Conservation (phyloP, 2,797 vertebrate genomes). For the Smutsia gigantea region DNA sequence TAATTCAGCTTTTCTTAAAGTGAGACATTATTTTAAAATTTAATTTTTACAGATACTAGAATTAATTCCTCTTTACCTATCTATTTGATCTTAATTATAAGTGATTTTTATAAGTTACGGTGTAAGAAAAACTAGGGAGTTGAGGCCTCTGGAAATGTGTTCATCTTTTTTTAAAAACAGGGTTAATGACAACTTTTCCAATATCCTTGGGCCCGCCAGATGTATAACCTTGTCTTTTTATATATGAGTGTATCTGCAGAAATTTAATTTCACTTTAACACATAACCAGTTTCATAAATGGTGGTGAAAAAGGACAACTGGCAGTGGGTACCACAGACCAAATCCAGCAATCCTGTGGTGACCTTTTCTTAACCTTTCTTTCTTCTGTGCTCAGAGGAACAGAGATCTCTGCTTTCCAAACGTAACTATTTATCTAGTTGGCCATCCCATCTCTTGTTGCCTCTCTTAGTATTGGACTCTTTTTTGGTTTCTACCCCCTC, state of each 20-base stretch:
- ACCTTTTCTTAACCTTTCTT: neutral
- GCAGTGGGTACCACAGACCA: neutral
- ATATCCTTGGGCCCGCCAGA: neutral
- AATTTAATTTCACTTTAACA: neutral
- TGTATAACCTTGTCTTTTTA: neutral
- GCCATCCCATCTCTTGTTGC: neutral
- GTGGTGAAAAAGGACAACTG: neutral
- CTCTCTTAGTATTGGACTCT: neutral
- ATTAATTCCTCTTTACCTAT: neutral
- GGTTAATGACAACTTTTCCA: neutral
- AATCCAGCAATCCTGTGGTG: neutral
- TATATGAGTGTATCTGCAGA: neutral
- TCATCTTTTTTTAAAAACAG: neutral
- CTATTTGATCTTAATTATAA: neutral
- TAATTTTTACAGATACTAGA: neutral
- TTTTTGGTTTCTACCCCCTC: neutral
- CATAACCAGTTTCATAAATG: neutral
- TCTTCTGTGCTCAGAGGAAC: neutral
- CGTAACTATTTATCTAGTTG: neutral
- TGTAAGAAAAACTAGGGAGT: neutral
- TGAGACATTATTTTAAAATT: neutral
- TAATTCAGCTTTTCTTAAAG: slow-evolving; percentile 16
- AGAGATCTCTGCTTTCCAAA: neutral
- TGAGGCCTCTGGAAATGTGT: neutral
- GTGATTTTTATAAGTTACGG: neutral